These are phyloP conservation scores for Temnothorax longispinosus DNA, from an alignment of 1,140 invertebrate genomes.

Conservation along the genomic window DNA sequence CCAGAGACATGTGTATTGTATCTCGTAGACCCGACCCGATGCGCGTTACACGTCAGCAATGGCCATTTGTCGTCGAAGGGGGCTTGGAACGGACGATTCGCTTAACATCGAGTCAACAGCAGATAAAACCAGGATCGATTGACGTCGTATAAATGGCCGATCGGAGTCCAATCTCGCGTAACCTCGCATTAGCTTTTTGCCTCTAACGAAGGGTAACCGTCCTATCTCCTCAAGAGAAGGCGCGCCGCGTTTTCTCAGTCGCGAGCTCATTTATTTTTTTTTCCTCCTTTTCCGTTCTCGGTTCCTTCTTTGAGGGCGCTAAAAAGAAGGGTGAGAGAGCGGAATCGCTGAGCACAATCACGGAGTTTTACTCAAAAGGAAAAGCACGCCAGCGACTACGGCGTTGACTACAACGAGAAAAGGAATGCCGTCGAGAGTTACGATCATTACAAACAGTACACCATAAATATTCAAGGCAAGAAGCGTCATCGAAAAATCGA, in stretches of 20 bases:
- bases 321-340: constrained; percentile 24
- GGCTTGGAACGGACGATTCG: constrained; percentile 67
- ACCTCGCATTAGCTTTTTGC: constrained; percentile 70
- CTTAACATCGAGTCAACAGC: constrained; percentile 76
- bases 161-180: constrained; percentile 71
- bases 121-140: constrained; percentile 75
- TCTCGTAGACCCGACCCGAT: constrained; percentile 36
- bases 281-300: not conserved
- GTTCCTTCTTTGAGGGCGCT: constrained; percentile 13
- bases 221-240: constrained; percentile 27
- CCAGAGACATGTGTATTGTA: constrained; percentile 53
- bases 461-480: constrained; percentile 64
- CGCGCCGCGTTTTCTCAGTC: constrained; percentile 18
- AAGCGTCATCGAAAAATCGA: constrained; percentile 68
- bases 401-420: not conserved
- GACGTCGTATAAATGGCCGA: constrained; percentile 63
- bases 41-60: constrained; percentile 63
- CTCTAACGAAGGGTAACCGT: constrained; percentile 65
- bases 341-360: constrained; percentile 37
- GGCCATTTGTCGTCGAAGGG: constrained; percentile 67
- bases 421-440: constrained; percentile 41
- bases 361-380: constrained; percentile 22
- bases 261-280: constrained; percentile 53
- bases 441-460: constrained; percentile 53
- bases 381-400: not conserved